phyloP scores from a whole-genome alignment of 1,140 invertebrate species.

The Anthonomus grandis region DNA sequence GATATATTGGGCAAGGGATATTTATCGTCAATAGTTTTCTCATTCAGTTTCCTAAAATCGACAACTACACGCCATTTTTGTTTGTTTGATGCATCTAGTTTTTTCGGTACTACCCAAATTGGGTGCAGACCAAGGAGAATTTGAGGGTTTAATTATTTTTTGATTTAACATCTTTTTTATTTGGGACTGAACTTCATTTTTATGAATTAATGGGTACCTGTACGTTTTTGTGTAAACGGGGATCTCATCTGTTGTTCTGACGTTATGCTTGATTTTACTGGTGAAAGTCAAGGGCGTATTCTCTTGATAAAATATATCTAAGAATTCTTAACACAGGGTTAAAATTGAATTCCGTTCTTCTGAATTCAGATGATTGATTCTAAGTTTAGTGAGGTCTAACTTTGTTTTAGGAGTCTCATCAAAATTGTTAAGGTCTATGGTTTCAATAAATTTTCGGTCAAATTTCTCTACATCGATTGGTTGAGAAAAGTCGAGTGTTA shows the following conservation, averaged over 20 bases:
- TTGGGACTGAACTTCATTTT: constrained; percentile 34
- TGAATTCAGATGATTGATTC: too few species aligned
- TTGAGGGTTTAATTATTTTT: constrained; percentile 9
- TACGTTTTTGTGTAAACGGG: constrained; percentile 29
- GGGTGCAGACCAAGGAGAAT: constrained; percentile 36
- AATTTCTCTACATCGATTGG: too few species aligned
- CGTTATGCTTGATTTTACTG: constrained; percentile 15
- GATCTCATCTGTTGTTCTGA: constrained; percentile 18
- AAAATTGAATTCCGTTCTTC: too few species aligned
- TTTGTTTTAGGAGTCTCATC: too few species aligned
- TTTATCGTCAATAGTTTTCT: constrained; percentile 48
- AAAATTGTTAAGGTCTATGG: too few species aligned
- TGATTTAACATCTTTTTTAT: constrained; percentile 31
- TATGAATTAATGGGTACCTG: constrained; percentile 31
- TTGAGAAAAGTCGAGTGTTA: too few species aligned
- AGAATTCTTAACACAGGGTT: too few species aligned
- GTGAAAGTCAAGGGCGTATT: too few species aligned
- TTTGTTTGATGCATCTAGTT: constrained; percentile 38
- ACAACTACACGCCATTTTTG: constrained; percentile 29
- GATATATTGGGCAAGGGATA: too few species aligned
- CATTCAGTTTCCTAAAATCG: constrained; percentile 47
- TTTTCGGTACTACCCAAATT: constrained; percentile 41
- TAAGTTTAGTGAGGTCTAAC: too few species aligned
- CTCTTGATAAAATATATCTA: too few species aligned
- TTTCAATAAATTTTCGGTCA: too few species aligned